Evolutionary conservation across 2,113 vertebrate genomes (phyloP), one percentile per base, ranked within the genome.

Genomic region (Rhadina sibilatrix): DNA sequence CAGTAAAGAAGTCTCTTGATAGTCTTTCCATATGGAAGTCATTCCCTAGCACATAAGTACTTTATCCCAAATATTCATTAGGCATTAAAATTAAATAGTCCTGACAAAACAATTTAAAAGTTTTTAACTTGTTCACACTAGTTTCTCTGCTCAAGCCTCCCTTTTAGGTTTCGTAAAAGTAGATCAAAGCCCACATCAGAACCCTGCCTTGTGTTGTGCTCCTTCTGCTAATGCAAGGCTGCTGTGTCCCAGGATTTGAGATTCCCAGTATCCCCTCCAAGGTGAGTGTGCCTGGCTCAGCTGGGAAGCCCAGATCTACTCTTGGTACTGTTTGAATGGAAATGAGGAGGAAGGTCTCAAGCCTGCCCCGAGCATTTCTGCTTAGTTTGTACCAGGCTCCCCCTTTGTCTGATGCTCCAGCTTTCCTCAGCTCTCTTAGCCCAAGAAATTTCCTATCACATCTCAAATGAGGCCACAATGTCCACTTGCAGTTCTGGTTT

Each of bases 191-290:
- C 65, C 1, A 0, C 9, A 14, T 19, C 40, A 81, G 50, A 84
- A 25, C 21, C 27, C 46, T 66, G 42, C 24, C 24, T 60, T 16
- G 46, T 1, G 0, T 47, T 12, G 7, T 13, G 27, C 30, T 74
- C 37, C 38, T 37, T 25, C 27, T 47, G 46, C 19, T 77, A 44
- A 53, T 0, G 3, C 21, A 35, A 78, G 47, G 60, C 37, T 82
- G 24, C 37, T 69, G 24, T 33, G 11, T 20, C 38, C 46, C 47
- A 74, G 11, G 27, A 14, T 84, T 66, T 65, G 37, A 28, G 33
- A 24, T 4, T 54, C 35, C 25, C 0, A 2, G 12, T 1, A 0
- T 33, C 15, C 25, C 10, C 23, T 68, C 20, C 71, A 42, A 46
- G 22, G 47, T 56, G 16, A 66, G 9, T 13, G 6, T 50, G 35